phyloP scores from a whole-genome alignment of 2,797 vertebrate species.

The Holocentrus rufus region DNA sequence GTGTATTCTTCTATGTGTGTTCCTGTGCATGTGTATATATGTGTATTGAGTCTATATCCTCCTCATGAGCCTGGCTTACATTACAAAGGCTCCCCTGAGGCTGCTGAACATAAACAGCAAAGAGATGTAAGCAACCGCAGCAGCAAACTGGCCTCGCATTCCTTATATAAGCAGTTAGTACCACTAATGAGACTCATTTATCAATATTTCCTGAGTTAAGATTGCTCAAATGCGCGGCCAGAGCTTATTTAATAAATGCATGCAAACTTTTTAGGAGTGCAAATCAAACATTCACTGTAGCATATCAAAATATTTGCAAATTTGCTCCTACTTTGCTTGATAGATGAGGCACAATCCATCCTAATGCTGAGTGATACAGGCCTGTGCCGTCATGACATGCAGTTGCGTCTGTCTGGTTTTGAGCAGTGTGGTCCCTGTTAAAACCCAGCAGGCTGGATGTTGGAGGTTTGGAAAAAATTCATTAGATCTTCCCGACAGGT shows the following conservation, averaged over 20 bases:
- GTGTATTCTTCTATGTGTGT: constrained; percentile 11
- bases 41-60: constrained; percentile 8
- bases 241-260: constrained; percentile 16
- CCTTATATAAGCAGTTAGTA: constrained; percentile 29
- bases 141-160: constrained; percentile 23
- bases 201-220: constrained; percentile 33
- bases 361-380: constrained; percentile 40
- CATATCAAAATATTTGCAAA: neutral
- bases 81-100: constrained; percentile 18
- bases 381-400: constrained; percentile 14
- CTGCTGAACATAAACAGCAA: constrained; percentile 26
- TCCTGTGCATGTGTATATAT: constrained; percentile 1
- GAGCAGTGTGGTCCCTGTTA: constrained; percentile 25
- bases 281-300: neutral
- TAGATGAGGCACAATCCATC: constrained; percentile 26
- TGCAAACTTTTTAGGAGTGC: neutral
- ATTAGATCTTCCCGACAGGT: constrained; percentile 29
- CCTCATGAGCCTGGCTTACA: neutral
- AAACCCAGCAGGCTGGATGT: constrained; percentile 33
- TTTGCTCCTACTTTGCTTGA: neutral
- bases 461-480: constrained; percentile 7
- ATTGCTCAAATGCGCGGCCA: neutral
- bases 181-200: constrained; percentile 23
- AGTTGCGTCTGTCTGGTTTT: constrained; percentile 22
- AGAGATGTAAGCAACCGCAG: constrained; percentile 29